Conservation (phyloP, 2,113 vertebrate species). For the Solenodon paradoxus region DNA sequence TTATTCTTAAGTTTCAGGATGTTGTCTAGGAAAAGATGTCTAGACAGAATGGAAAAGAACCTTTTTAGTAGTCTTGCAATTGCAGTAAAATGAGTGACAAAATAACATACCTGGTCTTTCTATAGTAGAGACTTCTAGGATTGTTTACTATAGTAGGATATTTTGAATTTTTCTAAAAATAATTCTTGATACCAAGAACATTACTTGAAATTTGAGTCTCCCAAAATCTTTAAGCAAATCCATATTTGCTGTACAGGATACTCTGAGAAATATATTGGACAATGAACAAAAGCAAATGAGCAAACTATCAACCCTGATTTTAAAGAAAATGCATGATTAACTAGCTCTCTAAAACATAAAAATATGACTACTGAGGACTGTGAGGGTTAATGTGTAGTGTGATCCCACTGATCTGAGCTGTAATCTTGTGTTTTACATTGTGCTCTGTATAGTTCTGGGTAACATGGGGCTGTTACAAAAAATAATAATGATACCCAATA, state of each 20-base stretch:
- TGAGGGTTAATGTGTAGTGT: neutral
- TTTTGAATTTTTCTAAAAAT: conserved; percentile 39
- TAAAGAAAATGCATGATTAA: neutral
- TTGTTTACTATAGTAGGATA: conserved; percentile 8
- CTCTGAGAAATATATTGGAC: neutral
- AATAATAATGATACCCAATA: neutral
- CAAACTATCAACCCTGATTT: neutral
- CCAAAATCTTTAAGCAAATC: neutral
- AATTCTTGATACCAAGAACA: neutral
- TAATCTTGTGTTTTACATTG: neutral
- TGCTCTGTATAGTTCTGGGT: accelerated
- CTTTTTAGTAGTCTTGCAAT: conserved; percentile 36
- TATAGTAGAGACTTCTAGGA: conserved; percentile 25
- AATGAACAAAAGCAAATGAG: neutral
- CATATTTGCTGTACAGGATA: neutral
- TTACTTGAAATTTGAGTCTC: neutral
- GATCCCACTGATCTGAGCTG: neutral
- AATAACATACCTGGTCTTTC: conserved; percentile 1
- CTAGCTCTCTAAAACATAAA: neutral
- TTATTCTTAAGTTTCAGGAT: conserved; percentile 63
- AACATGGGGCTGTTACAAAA: neutral
- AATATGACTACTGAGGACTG: neutral
- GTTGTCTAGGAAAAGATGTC: conserved; percentile 72
- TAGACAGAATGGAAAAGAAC: conserved; percentile 73
- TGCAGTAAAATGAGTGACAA: conserved; percentile 38